Evolutionary conservation across 2,113 vertebrate species (phyloP).

Genomic region (Eudyptes chrysolophus): DNA sequence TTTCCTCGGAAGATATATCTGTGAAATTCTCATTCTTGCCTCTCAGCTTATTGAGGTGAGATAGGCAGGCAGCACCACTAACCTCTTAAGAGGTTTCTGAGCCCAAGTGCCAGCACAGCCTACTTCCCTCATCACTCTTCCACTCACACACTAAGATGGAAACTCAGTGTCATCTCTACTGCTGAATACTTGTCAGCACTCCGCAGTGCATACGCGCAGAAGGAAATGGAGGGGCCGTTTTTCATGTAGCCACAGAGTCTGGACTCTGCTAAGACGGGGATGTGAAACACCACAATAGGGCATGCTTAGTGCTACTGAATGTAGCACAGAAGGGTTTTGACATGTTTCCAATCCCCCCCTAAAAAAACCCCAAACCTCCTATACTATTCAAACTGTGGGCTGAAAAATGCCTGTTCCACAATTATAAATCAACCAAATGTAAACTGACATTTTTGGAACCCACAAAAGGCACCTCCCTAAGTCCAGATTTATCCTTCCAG

Average conservation of each 20-base stretch:
- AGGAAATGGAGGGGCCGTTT: neutral
- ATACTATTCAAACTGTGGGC: constrained; percentile 2
- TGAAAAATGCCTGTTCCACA: constrained; percentile 17
- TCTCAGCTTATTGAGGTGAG: neutral
- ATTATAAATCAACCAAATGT: constrained; percentile 23
- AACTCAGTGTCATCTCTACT: neutral
- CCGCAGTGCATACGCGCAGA: neutral
- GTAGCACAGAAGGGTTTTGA: neutral
- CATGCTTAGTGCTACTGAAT: neutral
- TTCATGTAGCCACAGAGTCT: neutral
- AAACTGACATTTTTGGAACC: constrained; percentile 15
- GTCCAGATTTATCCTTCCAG: constrained; percentile 18
- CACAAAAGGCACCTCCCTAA: constrained; percentile 14
- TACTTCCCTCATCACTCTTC: neutral
- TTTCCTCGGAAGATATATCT: neutral
- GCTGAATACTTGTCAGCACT: neutral
- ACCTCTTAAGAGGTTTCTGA: neutral
- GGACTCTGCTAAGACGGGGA: neutral
- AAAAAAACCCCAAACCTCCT: neutral
- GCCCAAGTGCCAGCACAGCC: neutral
- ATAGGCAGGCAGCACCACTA: neutral
- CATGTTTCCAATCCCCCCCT: neutral
- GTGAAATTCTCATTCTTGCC: neutral
- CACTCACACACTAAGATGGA: neutral
- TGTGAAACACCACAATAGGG: neutral